These are phyloP conservation scores for Orthonychiurus folsomi DNA, from an alignment of 2,888 invertebrate genomes.

Conservation along the genomic window DNA sequence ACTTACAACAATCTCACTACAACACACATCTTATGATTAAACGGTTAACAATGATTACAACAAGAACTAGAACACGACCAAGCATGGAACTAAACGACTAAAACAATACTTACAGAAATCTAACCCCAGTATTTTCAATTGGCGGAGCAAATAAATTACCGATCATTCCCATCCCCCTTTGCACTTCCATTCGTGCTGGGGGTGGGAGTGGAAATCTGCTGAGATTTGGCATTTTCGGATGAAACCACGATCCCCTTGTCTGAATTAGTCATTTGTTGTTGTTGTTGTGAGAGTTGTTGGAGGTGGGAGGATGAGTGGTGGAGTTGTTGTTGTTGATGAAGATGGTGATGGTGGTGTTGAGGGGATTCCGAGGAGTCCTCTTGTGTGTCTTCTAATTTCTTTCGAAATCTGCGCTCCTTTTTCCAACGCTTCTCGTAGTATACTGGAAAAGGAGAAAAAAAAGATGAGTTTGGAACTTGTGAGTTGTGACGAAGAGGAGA, in stretches of 20 bases:
- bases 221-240: slow-evolving; percentile 32
- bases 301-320: slow-evolving; percentile 25
- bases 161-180: slow-evolving; percentile 39
- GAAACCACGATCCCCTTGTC: slow-evolving; percentile 4
- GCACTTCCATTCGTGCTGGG: slow-evolving; percentile 39
- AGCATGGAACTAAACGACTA: neutral
- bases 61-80: neutral
- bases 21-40: too few relatives aligned
- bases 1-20: too few relatives aligned
- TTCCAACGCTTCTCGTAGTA: slow-evolving; percentile 82
- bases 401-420: slow-evolving; percentile 77
- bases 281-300: slow-evolving; percentile 27
- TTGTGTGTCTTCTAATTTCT: slow-evolving; percentile 58
- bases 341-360: slow-evolving; percentile 14
- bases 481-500: neutral
- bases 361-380: slow-evolving; percentile 17
- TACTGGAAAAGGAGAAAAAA: too few relatives aligned
- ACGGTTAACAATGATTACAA: neutral
- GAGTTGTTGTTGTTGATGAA: slow-evolving; percentile 25
- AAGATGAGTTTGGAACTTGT: too few relatives aligned
- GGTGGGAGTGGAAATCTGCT: slow-evolving; percentile 24
- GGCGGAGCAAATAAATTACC: slow-evolving; percentile 31
- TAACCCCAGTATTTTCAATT: too few relatives aligned
- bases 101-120: too few relatives aligned
- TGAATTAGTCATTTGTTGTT: slow-evolving; percentile 20